Percentiles rank a stretch among this genome's conserved stretches.
Conservation (phyloP, 2,888 invertebrate species). For the Acanthosoma haemorrhoidale region DNA sequence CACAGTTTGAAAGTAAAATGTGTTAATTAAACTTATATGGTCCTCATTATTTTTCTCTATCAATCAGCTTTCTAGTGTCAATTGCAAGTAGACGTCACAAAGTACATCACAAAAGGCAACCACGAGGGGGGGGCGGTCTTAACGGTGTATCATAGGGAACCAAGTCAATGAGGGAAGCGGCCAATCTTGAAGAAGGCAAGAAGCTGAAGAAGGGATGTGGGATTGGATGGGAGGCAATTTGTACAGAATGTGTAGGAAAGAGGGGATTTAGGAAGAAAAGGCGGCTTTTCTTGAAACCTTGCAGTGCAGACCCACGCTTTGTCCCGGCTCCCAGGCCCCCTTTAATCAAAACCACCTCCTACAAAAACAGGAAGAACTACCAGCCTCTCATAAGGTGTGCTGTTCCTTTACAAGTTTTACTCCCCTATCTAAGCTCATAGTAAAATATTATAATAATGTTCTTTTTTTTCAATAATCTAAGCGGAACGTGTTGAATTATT, state of each 20-base stretch:
- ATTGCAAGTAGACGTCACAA: no score
- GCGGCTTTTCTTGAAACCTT: not conserved
- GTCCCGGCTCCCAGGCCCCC: not conserved
- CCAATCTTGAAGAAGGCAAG: not conserved
- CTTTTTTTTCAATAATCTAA: no score
- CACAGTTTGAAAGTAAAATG: no score
- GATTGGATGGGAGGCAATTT: not conserved
- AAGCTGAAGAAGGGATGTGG: not conserved
- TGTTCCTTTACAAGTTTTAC: no score
- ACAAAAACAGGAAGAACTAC: not conserved
- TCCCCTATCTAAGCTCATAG: no score
- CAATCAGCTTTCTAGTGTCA: no score
- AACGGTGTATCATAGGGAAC: not conserved
- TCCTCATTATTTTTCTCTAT: no score
- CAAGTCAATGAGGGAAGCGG: not conserved
- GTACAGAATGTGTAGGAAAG: not conserved
- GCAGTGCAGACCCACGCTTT: not conserved
- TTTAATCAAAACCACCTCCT: not conserved
- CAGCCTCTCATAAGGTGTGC: not conserved
- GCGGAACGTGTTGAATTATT: no score
- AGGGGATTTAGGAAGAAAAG: not conserved
- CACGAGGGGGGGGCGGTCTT: no score
- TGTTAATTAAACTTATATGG: no score
- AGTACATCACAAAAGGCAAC: no score
- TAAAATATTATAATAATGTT: no score